These are phyloP conservation scores for Axis porcinus DNA, from an alignment of 2,113 vertebrate genomes.

Conservation along the genomic window DNA sequence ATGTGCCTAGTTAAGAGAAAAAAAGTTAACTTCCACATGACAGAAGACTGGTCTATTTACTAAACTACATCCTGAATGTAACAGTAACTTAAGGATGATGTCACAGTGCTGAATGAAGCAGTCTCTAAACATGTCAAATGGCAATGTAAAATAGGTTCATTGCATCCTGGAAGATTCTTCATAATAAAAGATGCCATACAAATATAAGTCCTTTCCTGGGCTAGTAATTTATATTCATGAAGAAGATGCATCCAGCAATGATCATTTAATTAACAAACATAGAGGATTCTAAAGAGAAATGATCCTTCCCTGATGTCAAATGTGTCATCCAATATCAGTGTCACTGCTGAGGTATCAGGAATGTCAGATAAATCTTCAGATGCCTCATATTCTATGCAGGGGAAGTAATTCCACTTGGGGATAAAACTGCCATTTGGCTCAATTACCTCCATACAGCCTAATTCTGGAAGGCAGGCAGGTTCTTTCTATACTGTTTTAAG, in stretches of 20 bases:
- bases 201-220: neutral
- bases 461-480: constrained; percentile 61
- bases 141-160: neutral
- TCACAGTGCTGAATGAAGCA: neutral
- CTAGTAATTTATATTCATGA: constrained; percentile 34
- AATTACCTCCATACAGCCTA: constrained; percentile 36
- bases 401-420: constrained; percentile 54
- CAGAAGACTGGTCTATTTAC: neutral
- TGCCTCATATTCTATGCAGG: constrained; percentile 5
- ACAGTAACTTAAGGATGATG: neutral
- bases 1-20: neutral
- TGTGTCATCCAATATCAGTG: constrained; percentile 20
- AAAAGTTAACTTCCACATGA: neutral
- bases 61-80: neutral
- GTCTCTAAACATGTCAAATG: constrained; percentile 9
- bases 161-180: constrained; percentile 20
- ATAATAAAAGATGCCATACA: neutral
- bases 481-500: constrained; percentile 47
- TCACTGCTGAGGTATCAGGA: constrained; percentile 15
- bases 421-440: constrained; percentile 59
- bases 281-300: constrained; percentile 56
- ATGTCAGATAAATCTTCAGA: constrained; percentile 49
- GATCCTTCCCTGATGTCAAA: constrained; percentile 27
- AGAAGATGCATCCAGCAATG: neutral
- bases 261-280: constrained; percentile 56